Conservation (phyloP, 2,888 invertebrate genomes). For the Temnothorax unifasciatus region DNA sequence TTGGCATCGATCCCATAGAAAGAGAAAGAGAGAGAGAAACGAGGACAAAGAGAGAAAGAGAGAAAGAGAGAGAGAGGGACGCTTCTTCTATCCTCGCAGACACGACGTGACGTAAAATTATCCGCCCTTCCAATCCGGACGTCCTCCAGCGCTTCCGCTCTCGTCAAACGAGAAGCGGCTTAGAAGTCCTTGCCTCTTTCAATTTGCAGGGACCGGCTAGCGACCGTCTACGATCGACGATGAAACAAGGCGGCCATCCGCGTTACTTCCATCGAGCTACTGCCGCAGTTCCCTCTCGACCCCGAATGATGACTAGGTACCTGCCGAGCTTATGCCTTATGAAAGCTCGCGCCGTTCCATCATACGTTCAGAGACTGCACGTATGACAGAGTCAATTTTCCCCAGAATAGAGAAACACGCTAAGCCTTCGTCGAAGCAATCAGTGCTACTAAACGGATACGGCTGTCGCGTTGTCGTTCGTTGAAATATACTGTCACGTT, state of each 20-base stretch:
- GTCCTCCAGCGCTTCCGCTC: slow-evolving; percentile 51
- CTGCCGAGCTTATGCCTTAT: slow-evolving; percentile 35
- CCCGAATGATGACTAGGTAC: slow-evolving; percentile 21
- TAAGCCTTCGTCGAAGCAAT: slow-evolving; percentile 22
- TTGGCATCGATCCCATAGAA: slow-evolving; percentile 74
- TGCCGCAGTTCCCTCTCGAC: slow-evolving; percentile 36
- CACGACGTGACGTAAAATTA: slow-evolving; percentile 63
- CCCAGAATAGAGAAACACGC: slow-evolving; percentile 3
- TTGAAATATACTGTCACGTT: background rate
- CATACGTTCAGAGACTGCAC: background rate
- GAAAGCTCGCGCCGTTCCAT: background rate
- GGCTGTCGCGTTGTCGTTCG: slow-evolving; percentile 12
- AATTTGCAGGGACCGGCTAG: slow-evolving; percentile 64
- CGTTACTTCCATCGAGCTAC: slow-evolving; percentile 42
- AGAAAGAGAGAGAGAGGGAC: background rate
- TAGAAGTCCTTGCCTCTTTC: slow-evolving; percentile 66
- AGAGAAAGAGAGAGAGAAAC: slow-evolving; percentile 21
- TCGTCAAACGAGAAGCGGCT: slow-evolving; percentile 67
- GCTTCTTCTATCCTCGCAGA: slow-evolving; percentile 2
- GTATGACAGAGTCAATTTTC: slow-evolving; percentile 41
- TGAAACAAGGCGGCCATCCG: slow-evolving; percentile 45
- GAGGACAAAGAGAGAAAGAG: slow-evolving; percentile 9
- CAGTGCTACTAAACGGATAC: background rate
- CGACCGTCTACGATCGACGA: slow-evolving; percentile 38
- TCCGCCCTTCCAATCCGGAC: slow-evolving; percentile 62